Percentiles rank a stretch among this genome's conserved stretches.
Conservation (phyloP, 1,140 invertebrate genomes). For the Camponotus pennsylvanicus region DNA sequence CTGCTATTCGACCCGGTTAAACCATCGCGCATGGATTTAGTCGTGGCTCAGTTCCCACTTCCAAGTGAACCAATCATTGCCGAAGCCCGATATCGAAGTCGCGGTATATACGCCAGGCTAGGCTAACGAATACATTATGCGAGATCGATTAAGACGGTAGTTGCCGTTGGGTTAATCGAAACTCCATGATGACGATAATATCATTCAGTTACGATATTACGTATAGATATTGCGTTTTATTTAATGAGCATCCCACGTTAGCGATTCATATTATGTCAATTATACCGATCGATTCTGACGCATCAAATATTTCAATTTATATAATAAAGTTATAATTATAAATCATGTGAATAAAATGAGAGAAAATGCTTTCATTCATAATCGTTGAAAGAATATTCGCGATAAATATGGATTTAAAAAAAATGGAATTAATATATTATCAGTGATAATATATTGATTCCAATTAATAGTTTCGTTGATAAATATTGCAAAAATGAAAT, state of each 20-base stretch:
- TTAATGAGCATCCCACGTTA: background rate
- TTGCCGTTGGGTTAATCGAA: conserved; percentile 52
- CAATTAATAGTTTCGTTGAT: no score
- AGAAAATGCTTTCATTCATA: background rate
- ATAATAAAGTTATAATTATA: background rate
- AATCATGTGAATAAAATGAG: background rate
- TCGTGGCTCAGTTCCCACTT: conserved; percentile 62
- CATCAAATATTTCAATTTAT: background rate
- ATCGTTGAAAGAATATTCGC: background rate
- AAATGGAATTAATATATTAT: no score
- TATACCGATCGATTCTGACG: background rate
- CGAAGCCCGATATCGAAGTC: conserved; percentile 62
- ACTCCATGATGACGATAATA: conserved; percentile 17
- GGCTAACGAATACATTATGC: conserved; percentile 67
- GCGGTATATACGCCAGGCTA: conserved; percentile 41
- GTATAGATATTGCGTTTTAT: background rate
- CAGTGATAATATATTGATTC: no score
- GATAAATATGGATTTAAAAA: background rate
- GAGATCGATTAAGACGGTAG: conserved; percentile 62
- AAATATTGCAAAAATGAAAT: background rate
- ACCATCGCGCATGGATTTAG: conserved; percentile 68
- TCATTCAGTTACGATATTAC: background rate
- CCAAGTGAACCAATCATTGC: conserved; percentile 69
- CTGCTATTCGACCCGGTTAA: conserved; percentile 72
- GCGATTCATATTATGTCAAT: background rate